Conservation (phyloP, 2,113 vertebrate species). For the Setophaga kirtlandii region DNA sequence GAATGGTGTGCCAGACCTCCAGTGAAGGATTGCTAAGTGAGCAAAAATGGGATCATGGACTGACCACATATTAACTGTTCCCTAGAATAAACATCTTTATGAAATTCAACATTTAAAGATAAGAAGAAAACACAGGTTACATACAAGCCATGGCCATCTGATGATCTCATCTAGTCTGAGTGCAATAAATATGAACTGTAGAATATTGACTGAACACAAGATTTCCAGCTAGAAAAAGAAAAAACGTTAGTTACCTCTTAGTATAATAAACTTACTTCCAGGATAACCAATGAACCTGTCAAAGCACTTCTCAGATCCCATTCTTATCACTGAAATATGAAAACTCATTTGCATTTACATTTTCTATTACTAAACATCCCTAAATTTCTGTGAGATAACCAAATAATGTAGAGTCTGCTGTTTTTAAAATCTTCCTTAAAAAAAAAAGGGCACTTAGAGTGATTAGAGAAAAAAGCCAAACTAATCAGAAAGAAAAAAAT, state of each 20-base stretch:
- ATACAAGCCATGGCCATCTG: constrained; percentile 97
- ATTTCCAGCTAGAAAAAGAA: constrained; percentile 90
- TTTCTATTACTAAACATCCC: neutral
- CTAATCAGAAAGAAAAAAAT: neutral
- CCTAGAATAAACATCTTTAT: neutral
- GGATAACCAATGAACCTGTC: neutral
- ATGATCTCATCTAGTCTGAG: constrained; percentile 94
- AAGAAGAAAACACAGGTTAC: constrained; percentile 63
- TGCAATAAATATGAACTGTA: constrained; percentile 99
- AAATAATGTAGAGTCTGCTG: neutral
- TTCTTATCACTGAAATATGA: neutral
- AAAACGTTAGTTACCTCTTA: neutral
- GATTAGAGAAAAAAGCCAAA: neutral
- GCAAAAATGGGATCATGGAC: neutral
- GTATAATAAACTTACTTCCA: neutral
- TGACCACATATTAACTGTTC: neutral
- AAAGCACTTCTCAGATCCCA: neutral
- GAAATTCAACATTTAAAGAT: neutral
- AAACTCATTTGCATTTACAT: neutral
- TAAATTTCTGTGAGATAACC: neutral
- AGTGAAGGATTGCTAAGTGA: neutral
- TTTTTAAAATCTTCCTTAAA: neutral
- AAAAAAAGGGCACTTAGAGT: neutral
- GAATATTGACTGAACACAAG: constrained; percentile 97
- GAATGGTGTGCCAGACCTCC: neutral